These are phyloP conservation scores for Athalia rosae DNA, from an alignment of 2,888 invertebrate genomes.

Conservation along the genomic window DNA sequence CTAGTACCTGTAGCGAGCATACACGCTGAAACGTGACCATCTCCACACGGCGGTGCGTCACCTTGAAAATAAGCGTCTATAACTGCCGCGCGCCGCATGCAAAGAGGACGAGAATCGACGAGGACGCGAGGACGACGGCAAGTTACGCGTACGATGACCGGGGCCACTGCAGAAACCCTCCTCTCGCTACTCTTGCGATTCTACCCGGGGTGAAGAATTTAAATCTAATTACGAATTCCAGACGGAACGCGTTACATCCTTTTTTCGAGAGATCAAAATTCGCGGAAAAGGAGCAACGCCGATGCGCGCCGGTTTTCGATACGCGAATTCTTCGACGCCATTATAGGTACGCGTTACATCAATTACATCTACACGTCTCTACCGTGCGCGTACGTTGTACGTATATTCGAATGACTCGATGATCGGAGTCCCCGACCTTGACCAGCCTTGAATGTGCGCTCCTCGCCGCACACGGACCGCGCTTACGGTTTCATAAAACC, in stretches of 20 bases:
- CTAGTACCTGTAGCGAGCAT: background rate
- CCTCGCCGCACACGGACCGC: too few species aligned
- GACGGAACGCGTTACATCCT: conserved; percentile 40
- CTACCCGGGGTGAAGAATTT: conserved; percentile 39
- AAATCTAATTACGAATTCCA: conserved; percentile 46
- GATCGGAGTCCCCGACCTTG: conserved; percentile 5
- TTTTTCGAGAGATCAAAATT: conserved; percentile 40
- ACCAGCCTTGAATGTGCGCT: conserved; percentile 4
- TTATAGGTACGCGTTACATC: background rate
- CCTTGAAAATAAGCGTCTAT: conserved; percentile 33
- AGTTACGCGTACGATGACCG: conserved; percentile 44
- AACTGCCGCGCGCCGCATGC: background rate
- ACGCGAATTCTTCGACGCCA: background rate
- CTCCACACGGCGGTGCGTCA: conserved; percentile 27
- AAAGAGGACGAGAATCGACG: background rate
- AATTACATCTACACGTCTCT: background rate
- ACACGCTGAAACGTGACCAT: conserved; percentile 42
- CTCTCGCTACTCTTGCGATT: conserved; percentile 6
- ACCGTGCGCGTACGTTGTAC: too few species aligned
- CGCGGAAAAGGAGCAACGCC: conserved; percentile 32
- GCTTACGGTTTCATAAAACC: background rate
- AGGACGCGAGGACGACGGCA: conserved; percentile 26
- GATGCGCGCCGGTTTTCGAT: background rate
- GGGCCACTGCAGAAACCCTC: conserved; percentile 8
- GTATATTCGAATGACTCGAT: background rate